phyloP scores from a whole-genome alignment of 1,140 invertebrate species.

The Acromyrmex heyeri region DNA sequence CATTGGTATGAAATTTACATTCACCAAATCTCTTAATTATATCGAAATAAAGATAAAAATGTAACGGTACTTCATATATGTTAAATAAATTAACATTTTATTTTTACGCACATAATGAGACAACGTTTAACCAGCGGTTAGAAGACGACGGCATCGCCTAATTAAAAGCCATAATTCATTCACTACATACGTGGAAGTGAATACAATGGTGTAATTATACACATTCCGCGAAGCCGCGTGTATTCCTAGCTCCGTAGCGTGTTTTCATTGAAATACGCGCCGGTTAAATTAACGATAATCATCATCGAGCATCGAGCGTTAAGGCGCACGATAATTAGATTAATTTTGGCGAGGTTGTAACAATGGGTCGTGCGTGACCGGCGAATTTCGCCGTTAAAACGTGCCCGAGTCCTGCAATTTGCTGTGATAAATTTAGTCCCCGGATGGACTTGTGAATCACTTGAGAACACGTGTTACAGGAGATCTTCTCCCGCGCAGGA shows the following conservation, averaged over 20 bases:
- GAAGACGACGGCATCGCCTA: constrained; percentile 35
- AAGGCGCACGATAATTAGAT: constrained; percentile 25
- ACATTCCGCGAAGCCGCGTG: constrained; percentile 4
- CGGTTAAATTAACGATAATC: constrained; percentile 46
- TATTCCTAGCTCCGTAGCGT: background rate
- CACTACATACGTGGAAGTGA: constrained; percentile 29
- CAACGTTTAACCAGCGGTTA: constrained; percentile 20
- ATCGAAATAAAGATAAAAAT: background rate
- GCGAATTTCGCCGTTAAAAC: constrained; percentile 25
- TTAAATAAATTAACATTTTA: constrained; percentile 37
- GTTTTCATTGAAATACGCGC: constrained; percentile 12
- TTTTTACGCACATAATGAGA: background rate
- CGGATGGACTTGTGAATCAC: constrained; percentile 27
- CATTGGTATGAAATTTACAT: background rate
- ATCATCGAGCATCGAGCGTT: constrained; percentile 4
- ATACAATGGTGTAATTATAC: constrained; percentile 51
- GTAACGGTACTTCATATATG: background rate
- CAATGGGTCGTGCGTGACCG: constrained; percentile 29
- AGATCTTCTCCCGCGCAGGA: background rate
- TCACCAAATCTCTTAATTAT: background rate
- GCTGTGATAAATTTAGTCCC: constrained; percentile 44
- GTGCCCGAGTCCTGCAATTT: background rate
- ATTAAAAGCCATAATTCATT: constrained; percentile 44
- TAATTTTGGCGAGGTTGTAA: constrained; percentile 21
- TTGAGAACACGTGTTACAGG: constrained; percentile 26